These are phyloP conservation scores for Callyntrura sp. DNA, from an alignment of 2,888 invertebrate species.

Conservation along the genomic window DNA sequence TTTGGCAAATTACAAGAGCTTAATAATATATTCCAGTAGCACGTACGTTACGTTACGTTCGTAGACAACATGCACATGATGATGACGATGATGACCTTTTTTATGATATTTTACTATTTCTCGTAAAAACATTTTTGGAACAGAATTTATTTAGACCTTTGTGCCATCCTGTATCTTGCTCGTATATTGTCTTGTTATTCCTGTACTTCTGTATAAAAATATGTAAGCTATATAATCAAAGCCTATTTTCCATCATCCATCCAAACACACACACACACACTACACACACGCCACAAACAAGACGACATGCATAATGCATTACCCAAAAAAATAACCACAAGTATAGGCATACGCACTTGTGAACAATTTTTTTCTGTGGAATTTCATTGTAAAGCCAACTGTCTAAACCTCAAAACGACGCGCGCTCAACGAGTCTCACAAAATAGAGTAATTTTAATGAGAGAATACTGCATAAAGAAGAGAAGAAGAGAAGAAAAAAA, in stretches of 20 bases:
- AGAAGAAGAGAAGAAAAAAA: neutral
- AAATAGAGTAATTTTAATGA: conserved; percentile 51
- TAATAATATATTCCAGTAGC: conserved; percentile 28
- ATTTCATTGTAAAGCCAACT: conserved; percentile 43
- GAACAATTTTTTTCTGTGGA: conserved; percentile 33
- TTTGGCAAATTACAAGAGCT: conserved; percentile 44
- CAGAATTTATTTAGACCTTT: conserved; percentile 21
- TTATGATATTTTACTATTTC: conserved; percentile 27
- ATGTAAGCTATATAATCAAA: neutral
- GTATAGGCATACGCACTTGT: neutral
- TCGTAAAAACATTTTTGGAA: conserved; percentile 50
- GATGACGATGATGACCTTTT: conserved; percentile 39
- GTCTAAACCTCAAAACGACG: conserved; percentile 5
- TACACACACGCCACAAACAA: conserved; percentile 32
- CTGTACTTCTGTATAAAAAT: too few relatives aligned
- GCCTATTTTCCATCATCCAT: neutral
- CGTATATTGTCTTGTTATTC: neutral
- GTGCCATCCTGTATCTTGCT: neutral
- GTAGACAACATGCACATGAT: neutral
- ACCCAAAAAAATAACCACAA: conserved; percentile 19
- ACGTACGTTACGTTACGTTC: neutral
- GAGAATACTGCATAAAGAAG: neutral
- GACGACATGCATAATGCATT: conserved; percentile 36
- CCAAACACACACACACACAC: too few relatives aligned
- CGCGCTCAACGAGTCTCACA: conserved; percentile 13